Evolutionary conservation across 2,888 invertebrate species (phyloP).

Genomic region (Drosophila quasianomalipes): DNA sequence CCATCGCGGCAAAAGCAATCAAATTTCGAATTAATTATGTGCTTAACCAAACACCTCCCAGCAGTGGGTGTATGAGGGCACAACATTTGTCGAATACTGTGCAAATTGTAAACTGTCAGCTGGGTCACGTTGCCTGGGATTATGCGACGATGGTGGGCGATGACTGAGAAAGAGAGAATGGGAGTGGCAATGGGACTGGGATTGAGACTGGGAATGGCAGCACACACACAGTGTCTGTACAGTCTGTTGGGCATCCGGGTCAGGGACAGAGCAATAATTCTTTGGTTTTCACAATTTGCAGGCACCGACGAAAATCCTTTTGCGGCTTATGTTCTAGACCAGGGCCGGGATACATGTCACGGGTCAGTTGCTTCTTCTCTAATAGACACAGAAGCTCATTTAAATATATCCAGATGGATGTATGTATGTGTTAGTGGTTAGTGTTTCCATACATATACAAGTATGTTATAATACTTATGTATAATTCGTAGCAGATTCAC

Average conservation of each 20-base stretch:
- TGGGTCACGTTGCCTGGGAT: slow-evolving; percentile 58
- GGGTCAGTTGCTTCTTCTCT: slow-evolving; percentile 67
- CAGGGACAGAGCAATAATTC: slow-evolving; percentile 78
- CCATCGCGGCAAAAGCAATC: slow-evolving; percentile 75
- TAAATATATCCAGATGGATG: background rate
- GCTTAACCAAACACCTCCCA: slow-evolving; percentile 76
- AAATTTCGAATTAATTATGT: slow-evolving; percentile 79
- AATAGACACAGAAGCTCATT: slow-evolving; percentile 20
- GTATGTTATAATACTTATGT: slow-evolving; percentile 1
- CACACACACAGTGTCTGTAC: slow-evolving; percentile 15
- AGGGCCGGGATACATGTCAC: slow-evolving; percentile 70
- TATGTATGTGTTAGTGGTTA: background rate
- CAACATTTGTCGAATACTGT: slow-evolving; percentile 26
- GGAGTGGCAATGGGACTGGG: slow-evolving; percentile 7
- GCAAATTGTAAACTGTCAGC: slow-evolving; percentile 70
- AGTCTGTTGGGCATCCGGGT: slow-evolving; percentile 65
- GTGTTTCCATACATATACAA: background rate
- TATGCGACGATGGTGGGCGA: slow-evolving; percentile 51
- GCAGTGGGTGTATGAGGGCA: background rate
- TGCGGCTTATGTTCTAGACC: slow-evolving; percentile 71
- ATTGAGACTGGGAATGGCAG: background rate
- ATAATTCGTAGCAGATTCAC: background rate
- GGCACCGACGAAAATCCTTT: slow-evolving; percentile 76
- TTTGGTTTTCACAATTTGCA: slow-evolving; percentile 72
- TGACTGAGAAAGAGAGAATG: slow-evolving; percentile 33